Percentiles rank a stretch among this genome's conserved stretches.
Evolutionary conservation across 2,797 vertebrate genomes (phyloP).

Genomic region (Anguilla anguilla): DNA sequence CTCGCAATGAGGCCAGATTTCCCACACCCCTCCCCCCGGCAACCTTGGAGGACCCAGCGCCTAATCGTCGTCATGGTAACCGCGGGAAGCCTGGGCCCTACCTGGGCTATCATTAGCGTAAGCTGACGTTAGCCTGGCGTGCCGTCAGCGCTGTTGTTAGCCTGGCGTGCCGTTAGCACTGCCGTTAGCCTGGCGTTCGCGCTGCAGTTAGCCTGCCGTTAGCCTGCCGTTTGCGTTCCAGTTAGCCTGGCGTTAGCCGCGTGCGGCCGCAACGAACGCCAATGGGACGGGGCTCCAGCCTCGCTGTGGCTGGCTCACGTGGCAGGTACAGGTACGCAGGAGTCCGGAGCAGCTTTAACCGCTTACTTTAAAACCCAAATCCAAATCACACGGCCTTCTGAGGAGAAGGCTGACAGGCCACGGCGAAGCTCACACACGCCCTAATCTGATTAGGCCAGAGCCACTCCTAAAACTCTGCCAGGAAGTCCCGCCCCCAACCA

Average conservation of each 20-base stretch:
- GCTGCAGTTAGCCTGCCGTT: constrained; percentile 58
- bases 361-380: constrained; percentile 87
- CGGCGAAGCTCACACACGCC: constrained; percentile 63
- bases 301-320: constrained; percentile 59
- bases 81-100: constrained; percentile 66
- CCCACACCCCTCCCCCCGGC: constrained; percentile 44
- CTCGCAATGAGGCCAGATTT: constrained; percentile 54
- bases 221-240: constrained; percentile 19
- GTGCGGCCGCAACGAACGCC: constrained; percentile 55
- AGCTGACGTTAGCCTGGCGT: constrained; percentile 20
- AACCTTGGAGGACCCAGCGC: constrained; percentile 67
- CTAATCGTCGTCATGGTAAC: constrained; percentile 81
- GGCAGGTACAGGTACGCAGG: constrained; percentile 79
- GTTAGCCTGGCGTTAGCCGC: constrained; percentile 55
- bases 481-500: constrained; percentile 14
- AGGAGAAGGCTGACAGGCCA: constrained; percentile 59
- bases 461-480: constrained; percentile 59
- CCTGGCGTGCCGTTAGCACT: constrained; percentile 37
- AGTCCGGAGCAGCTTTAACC: constrained; percentile 80
- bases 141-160: constrained; percentile 56
- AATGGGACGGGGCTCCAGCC: constrained; percentile 45
- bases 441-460: constrained; percentile 88
- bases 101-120: constrained; percentile 63
- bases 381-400: constrained; percentile 75
- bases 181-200: constrained; percentile 5